Conservation (phyloP, 2,888 invertebrate genomes). For the Pterostichus madidus region DNA sequence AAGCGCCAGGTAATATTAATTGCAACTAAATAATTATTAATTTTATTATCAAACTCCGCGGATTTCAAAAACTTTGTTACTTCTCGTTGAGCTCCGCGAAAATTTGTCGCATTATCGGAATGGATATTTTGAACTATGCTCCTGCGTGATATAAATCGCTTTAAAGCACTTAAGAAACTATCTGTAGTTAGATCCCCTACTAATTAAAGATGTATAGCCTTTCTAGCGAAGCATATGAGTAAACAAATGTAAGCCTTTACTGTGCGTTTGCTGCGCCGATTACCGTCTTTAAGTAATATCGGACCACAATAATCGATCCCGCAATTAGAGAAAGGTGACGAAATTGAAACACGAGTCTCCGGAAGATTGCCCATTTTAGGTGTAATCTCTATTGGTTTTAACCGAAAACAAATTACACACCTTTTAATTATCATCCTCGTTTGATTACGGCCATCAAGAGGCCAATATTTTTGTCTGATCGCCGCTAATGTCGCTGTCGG, state of each 20-base stretch:
- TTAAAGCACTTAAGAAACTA: not conserved
- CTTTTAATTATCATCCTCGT: not conserved
- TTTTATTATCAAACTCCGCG: not conserved
- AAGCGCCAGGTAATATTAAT: not conserved
- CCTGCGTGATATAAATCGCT: not conserved
- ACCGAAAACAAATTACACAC: not conserved
- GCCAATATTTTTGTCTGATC: not conserved
- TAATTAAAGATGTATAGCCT: not conserved
- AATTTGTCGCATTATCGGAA: constrained; percentile 3
- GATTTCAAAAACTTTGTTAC: constrained; percentile 1
- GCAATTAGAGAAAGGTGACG: not conserved
- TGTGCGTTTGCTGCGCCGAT: not conserved
- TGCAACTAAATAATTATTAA: not conserved
- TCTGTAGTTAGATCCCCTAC: not conserved
- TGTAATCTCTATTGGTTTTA: not conserved
- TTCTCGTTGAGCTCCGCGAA: not conserved
- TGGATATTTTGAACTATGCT: not conserved
- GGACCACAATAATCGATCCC: not conserved
- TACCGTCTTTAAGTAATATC: not conserved
- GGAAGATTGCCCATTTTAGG: constrained; percentile 17
- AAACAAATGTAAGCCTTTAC: constrained; percentile 9
- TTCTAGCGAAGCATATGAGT: not conserved
- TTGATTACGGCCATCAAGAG: constrained; percentile 1
- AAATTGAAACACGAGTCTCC: not conserved
- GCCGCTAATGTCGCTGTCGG: not conserved